Conservation (phyloP, 2,888 invertebrate species). For the Cyrtodaria siliqua region DNA sequence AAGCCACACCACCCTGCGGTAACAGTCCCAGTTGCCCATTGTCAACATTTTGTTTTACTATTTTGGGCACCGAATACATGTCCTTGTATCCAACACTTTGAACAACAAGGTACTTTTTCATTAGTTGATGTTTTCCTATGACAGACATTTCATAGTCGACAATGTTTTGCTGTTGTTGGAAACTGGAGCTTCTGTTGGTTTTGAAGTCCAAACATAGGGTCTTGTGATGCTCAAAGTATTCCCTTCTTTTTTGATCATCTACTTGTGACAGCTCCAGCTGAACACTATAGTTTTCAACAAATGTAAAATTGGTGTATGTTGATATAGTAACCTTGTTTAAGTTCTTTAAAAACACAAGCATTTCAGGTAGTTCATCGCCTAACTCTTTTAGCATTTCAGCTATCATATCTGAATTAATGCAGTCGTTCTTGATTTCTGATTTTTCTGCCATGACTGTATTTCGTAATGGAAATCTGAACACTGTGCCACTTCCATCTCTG, state of each 20-base stretch:
- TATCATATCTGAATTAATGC: slow-evolving; percentile 14
- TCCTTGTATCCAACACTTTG: slow-evolving; percentile 71
- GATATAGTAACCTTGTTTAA: slow-evolving; percentile 29
- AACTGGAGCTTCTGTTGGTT: slow-evolving; percentile 3
- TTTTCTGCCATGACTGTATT: slow-evolving; percentile 56
- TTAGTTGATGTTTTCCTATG: neutral
- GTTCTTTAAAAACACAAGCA: slow-evolving; percentile 50
- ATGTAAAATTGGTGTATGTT: slow-evolving; percentile 29
- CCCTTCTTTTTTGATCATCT: slow-evolving; percentile 9
- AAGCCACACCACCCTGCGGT: slow-evolving; percentile 73
- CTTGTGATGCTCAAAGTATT: slow-evolving; percentile 13
- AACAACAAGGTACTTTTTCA: slow-evolving; percentile 56
- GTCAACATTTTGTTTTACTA: slow-evolving; percentile 59
- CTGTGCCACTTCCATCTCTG: slow-evolving; percentile 40
- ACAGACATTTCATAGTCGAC: neutral
- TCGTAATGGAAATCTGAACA: slow-evolving; percentile 64
- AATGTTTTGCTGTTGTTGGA: neutral
- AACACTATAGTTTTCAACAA: slow-evolving; percentile 52
- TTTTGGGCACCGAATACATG: slow-evolving; percentile 38
- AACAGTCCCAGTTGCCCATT: slow-evolving; percentile 67
- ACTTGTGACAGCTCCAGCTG: slow-evolving; percentile 19
- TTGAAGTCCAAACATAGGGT: slow-evolving; percentile 14
- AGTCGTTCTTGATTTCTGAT: slow-evolving; percentile 69
- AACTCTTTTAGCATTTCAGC: slow-evolving; percentile 26
- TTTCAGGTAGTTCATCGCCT: slow-evolving; percentile 28